Base-by-base conservation (phyloP, 2,797 vertebrate genomes). In the Catharus ustulatus region DNA sequence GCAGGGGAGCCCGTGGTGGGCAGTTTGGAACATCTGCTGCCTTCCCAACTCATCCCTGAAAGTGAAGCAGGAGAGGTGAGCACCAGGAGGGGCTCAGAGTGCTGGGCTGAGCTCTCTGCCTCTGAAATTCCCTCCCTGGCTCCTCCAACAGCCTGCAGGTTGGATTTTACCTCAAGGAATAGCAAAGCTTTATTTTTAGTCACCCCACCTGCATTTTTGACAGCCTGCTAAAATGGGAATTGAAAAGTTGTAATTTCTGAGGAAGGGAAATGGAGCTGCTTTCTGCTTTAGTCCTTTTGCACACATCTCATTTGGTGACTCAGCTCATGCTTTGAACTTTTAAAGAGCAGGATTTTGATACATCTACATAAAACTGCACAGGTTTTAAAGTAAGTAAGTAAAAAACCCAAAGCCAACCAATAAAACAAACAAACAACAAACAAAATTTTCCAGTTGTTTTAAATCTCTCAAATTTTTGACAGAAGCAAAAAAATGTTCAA, bases 371-470 rank as follows among this genome's bases (percentile, higher is more conserved):
- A 81, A n/a, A 62, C 11, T 24, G 5, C 6, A 10, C 9, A 22
- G 13, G 8, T 73, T 87, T 91, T 1, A 20, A 61, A 52, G 5
- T 32, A 62, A 84, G 67, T 6, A 64, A 93, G 8, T 15, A 10
- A 29, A 46, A 52, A 46, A 7, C 3, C 20, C 34, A 15, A 14
- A 74, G 5, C 11, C 21, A 87, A 43, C 8, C 8, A 72, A 34
- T 5, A 51, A 45, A 61, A 81, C 57, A n/a, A 48, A 29, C 55
- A 75, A 59, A 48, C 46, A 21, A 43, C 2, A 26, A 40, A 19
- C 5, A 11, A 0, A 0, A 9, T 64, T 58, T 63, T 12, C n/a
- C 9, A 30, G 20, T 2, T 6, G 5, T 14, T 80, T 72, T 13
- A 12, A 36, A 72, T 4, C 7, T 38, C n/a, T 19, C 10, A 19